A percentile compares a stretch with the other conserved stretches of the same genome.
phyloP scores from a whole-genome alignment of 2,113 vertebrate genomes.

The Cathartes aura region DNA sequence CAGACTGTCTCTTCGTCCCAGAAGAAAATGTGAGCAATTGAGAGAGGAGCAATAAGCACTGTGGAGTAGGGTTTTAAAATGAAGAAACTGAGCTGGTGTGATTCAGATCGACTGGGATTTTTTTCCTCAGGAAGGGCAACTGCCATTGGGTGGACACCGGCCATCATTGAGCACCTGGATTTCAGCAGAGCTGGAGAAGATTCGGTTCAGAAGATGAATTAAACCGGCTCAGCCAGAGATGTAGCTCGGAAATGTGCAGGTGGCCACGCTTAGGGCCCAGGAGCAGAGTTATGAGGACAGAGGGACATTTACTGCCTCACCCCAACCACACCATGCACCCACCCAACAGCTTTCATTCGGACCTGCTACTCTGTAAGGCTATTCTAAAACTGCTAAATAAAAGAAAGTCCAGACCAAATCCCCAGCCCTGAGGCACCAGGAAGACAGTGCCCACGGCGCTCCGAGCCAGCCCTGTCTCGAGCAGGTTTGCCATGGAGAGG shows the following conservation, averaged over 20 bases:
- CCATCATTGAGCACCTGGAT: not conserved
- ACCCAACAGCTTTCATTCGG: not conserved
- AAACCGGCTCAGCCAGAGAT: not conserved
- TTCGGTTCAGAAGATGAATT: not conserved
- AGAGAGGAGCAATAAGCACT: not conserved
- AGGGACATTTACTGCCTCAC: not conserved
- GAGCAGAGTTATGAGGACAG: not conserved
- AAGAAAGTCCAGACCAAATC: not conserved
- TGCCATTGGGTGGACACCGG: rapidly evolving
- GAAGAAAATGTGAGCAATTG: not conserved
- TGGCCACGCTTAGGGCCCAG: rapidly evolving
- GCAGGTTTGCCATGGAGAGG: not conserved
- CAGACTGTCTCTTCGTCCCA: not conserved
- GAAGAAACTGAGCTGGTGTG: not conserved
- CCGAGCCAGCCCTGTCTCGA: not conserved
- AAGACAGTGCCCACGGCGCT: not conserved
- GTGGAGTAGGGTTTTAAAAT: not conserved
- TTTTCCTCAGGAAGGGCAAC: not conserved
- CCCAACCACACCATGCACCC: not conserved
- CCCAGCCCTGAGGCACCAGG: not conserved
- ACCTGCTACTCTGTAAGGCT: not conserved
- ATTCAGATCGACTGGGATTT: not conserved
- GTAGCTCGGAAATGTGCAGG: not conserved
- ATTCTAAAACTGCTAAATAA: not conserved
- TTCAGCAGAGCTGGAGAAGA: not conserved